Conservation (phyloP, 2,888 invertebrate species). For the Cordylochernes scorpioides region DNA sequence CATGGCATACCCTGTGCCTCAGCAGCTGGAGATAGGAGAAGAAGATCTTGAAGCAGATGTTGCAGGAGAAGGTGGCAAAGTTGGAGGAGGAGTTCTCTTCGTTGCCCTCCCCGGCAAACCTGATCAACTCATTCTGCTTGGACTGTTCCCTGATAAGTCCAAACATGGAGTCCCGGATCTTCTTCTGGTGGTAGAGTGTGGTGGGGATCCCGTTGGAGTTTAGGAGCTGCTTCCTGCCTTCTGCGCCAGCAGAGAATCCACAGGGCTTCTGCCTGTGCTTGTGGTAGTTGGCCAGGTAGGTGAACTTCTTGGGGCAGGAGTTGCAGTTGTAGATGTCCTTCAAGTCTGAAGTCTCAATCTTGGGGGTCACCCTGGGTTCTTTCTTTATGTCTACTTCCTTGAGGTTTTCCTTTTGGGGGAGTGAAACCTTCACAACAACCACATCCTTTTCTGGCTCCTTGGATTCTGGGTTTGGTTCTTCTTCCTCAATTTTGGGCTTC, state of each 20-base stretch:
- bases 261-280: conserved; percentile 7
- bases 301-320: conserved; percentile 10
- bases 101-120: conserved; percentile 5
- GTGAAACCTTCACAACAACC: no score
- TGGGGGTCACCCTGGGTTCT: no score
- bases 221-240: conserved; percentile 3
- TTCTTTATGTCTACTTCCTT: no score
- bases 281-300: conserved; percentile 12
- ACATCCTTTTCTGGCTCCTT: no score
- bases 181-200: conserved; percentile 2
- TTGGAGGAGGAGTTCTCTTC: background rate
- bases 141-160: conserved; percentile 9
- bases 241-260: conserved; percentile 3
- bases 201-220: background rate
- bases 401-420: no score
- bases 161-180: conserved; percentile 10
- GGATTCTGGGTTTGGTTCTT: no score
- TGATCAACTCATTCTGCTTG: conserved; percentile 8
- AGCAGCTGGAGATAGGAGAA: conserved; percentile 8
- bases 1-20: conserved; percentile 5
- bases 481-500: no score
- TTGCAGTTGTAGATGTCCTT: no score
- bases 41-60: conserved; percentile 11
- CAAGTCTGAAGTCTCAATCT: no score
- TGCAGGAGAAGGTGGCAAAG: conserved; percentile 8